Base-by-base conservation (phyloP, 2,888 invertebrate species). In the Parasteatoda lunata region DNA sequence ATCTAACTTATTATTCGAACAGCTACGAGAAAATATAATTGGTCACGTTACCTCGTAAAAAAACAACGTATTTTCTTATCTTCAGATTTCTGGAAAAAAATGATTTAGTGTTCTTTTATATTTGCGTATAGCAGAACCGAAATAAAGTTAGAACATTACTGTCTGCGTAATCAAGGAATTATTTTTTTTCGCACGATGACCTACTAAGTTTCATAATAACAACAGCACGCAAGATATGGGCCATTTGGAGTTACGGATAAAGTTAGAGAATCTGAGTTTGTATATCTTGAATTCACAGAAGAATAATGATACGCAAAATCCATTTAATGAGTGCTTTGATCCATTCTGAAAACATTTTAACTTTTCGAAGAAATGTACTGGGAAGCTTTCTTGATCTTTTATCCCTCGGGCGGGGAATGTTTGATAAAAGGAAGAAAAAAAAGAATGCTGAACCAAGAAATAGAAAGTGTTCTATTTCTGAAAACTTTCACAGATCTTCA, bases 191-290 rank as follows among this genome's bases (percentile, higher is more conserved):
- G 13, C 15, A 48, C n/a, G 15, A 3, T 77, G 84, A 84, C 84
- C 84, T 49, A 77, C 77, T 72, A 83, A 77, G 51, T 48, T 77
- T 83, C 59, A n/a, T 7, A 13, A 59, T 59, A 30, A 30, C 30
- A 30, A 30, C 59, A 13, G 59, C 59, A 59, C 59, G 59, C 59
- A 59, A 59, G 9, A 59, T 59, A 30, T 30, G 30, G 30, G 30
- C 30, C 30, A 30, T 30, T 30, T 30, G 30, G 30, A 30, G 30
- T 30, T 30, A 30, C 30, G 30, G 30, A 30, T 30, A 30, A 2
- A 30, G 30, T 30, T 30, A 30, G 30, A 30, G 30, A 30, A 30
- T 30, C 30, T 30, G 30, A 30, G 30, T 30, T 30, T 30, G 30
- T 30, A 30, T 30, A 30, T 30, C 30, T 30, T 30, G 30, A 30